Evolutionary conservation across 1,140 invertebrate species (phyloP).

Genomic region (Calliopsis andreniformis): DNA sequence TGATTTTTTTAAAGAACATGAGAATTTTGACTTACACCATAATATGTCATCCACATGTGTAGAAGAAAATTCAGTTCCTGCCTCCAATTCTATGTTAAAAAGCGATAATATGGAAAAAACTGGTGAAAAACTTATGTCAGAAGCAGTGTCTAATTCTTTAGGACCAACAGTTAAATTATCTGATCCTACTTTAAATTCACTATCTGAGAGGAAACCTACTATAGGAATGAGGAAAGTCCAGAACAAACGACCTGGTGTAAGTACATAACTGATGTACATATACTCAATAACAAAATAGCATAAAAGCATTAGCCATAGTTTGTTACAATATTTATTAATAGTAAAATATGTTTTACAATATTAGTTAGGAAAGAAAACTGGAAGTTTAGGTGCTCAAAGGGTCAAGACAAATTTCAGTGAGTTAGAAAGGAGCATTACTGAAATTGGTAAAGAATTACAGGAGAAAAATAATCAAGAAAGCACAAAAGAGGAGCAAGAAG

Average conservation of each 20-base stretch:
- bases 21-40: constrained; percentile 75
- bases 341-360: too few species aligned
- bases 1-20: constrained; percentile 92
- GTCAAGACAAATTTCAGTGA: constrained; percentile 98
- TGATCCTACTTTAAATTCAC: constrained; percentile 62
- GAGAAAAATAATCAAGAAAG: constrained; percentile 80
- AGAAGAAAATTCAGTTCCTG: constrained; percentile 56
- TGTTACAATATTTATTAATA: too few species aligned
- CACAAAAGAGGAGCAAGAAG: constrained; percentile 83
- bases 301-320: too few species aligned
- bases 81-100: constrained; percentile 49
- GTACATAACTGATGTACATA: constrained; percentile 56
- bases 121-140: constrained; percentile 41
- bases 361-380: constrained; percentile 92
- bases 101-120: constrained; percentile 44
- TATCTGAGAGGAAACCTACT: constrained; percentile 85
- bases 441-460: constrained; percentile 88
- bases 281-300: too few species aligned
- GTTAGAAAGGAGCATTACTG: constrained; percentile 93
- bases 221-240: constrained; percentile 87
- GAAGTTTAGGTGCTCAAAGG: constrained; percentile 97
- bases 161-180: constrained; percentile 77
- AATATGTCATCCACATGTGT: constrained; percentile 61
- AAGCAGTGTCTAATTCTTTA: constrained; percentile 50
- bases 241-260: constrained; percentile 85